These are phyloP conservation scores for Tortricodes alternella DNA, from an alignment of 2,888 invertebrate genomes.

Conservation along the genomic window DNA sequence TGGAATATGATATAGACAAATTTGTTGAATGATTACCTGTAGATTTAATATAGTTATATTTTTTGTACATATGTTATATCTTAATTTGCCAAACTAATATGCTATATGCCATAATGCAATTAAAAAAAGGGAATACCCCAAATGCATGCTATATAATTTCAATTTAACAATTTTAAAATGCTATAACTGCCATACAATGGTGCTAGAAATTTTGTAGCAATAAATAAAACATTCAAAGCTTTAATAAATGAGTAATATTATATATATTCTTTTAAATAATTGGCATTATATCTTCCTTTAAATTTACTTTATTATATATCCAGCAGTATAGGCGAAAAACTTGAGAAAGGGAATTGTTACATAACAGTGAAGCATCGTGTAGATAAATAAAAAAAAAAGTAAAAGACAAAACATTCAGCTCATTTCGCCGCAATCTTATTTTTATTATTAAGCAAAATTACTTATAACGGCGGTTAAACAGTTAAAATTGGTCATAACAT, in stretches of 20 bases:
- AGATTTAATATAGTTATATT: background rate
- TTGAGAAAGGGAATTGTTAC: too few relatives aligned
- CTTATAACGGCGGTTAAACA: too few relatives aligned
- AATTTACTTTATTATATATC: too few relatives aligned
- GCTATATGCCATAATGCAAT: background rate
- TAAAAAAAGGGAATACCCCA: background rate
- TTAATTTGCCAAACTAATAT: slow-evolving; percentile 9
- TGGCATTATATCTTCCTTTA: background rate
- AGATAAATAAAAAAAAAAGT: too few relatives aligned
- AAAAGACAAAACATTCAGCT: too few relatives aligned
- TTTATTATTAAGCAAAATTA: too few relatives aligned
- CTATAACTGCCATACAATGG: slow-evolving; percentile 8
- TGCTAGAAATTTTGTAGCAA: slow-evolving; percentile 32
- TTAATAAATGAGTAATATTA: slow-evolving; percentile 34
- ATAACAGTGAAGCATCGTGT: too few relatives aligned
- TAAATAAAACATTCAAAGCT: slow-evolving; percentile 32
- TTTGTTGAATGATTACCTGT: slow-evolving; percentile 63
- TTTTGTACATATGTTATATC: slow-evolving; percentile 1
- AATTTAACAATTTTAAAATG: background rate
- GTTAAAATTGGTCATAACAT: too few relatives aligned
- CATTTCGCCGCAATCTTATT: too few relatives aligned
- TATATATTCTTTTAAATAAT: too few relatives aligned
- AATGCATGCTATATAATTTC: slow-evolving; percentile 19
- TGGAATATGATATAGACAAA: slow-evolving; percentile 73
- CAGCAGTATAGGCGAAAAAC: too few relatives aligned